Percentiles rank a stretch among this genome's conserved stretches.
phyloP scores from a whole-genome alignment of 35 echinoderm and acorn worm genomes.

The Apostichopus californicus region DNA sequence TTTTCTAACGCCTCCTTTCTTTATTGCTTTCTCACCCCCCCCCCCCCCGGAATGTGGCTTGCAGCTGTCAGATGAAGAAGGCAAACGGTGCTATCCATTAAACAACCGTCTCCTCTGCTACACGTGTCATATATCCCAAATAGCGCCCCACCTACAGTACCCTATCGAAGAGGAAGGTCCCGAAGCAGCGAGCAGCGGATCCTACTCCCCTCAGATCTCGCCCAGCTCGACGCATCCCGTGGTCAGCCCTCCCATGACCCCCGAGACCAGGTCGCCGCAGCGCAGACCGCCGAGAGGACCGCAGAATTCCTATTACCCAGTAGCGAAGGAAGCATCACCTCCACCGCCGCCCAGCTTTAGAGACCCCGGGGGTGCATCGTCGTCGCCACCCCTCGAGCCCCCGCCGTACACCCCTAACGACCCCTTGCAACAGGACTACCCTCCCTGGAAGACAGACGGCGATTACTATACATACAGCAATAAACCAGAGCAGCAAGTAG shows the following conservation, averaged over 20 bases:
- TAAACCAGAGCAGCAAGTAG: slow-evolving; percentile 43
- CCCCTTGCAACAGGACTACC: slow-evolving; percentile 56
- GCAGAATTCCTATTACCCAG: slow-evolving; percentile 46
- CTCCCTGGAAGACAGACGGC: slow-evolving; percentile 16
- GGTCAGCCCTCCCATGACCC: slow-evolving; percentile 67
- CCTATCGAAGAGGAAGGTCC: background rate
- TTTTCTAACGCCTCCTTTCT: too few relatives aligned
- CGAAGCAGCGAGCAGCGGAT: background rate
- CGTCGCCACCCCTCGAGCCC: slow-evolving; percentile 55
- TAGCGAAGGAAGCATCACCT: background rate
- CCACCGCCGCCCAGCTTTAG: slow-evolving; percentile 12
- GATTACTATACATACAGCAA: slow-evolving; percentile 57
- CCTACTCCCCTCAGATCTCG: slow-evolving; percentile 87
- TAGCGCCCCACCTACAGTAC: slow-evolving; percentile 64
- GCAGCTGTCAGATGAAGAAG: slow-evolving; percentile 91
- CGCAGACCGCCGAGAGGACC: slow-evolving; percentile 48
- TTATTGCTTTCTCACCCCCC: background rate
- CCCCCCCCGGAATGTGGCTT: slow-evolving; percentile 89
- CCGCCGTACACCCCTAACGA: slow-evolving; percentile 92
- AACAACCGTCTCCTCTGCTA: slow-evolving; percentile 89
- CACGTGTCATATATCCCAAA: slow-evolving; percentile 83
- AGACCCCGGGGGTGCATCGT: slow-evolving; percentile 37
- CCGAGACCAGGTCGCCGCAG: slow-evolving; percentile 48
- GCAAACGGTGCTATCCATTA: slow-evolving; percentile 85
- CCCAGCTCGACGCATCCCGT: slow-evolving; percentile 77